Percentiles rank a stretch among this genome's conserved stretches.
Evolutionary conservation across 2,797 vertebrate genomes (phyloP).

Genomic region (Peromyscus nudipes): DNA sequence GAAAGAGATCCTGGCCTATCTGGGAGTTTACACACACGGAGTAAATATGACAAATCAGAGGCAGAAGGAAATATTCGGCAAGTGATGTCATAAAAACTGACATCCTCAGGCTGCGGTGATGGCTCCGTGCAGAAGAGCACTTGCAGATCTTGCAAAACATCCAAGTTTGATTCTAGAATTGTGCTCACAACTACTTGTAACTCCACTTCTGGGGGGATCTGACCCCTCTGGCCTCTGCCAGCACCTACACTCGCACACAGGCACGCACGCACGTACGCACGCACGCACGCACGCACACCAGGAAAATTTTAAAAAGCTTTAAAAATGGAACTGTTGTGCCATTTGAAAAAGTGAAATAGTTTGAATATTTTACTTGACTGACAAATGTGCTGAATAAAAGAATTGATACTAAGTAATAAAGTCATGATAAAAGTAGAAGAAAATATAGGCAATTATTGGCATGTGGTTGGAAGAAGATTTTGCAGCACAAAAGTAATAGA

Average conservation of each 20-base stretch:
- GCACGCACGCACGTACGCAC: neutral
- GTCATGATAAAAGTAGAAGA: slow-evolving; percentile 9
- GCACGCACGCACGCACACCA: neutral
- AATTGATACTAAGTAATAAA: neutral
- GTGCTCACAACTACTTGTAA: neutral
- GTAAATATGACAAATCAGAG: neutral
- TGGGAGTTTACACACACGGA: neutral
- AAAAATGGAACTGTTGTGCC: neutral
- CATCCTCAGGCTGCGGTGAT: neutral
- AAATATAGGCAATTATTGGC: slow-evolving; percentile 9
- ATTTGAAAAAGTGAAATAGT: slow-evolving; percentile 26
- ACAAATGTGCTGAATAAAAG: slow-evolving; percentile 37
- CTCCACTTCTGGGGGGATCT: neutral
- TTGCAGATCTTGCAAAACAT: neutral
- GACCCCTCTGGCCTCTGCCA: neutral
- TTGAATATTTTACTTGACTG: slow-evolving; percentile 9
- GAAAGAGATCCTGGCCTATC: neutral
- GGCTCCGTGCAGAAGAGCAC: neutral
- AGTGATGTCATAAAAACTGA: neutral
- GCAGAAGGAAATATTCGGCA: neutral
- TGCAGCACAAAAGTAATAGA: neutral
- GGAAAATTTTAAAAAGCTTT: neutral
- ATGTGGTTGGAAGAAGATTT: neutral
- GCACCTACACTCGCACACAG: neutral
- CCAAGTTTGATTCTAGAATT: neutral